phyloP scores from a whole-genome alignment of 2,888 invertebrate genomes.

The Athalia circularis region DNA sequence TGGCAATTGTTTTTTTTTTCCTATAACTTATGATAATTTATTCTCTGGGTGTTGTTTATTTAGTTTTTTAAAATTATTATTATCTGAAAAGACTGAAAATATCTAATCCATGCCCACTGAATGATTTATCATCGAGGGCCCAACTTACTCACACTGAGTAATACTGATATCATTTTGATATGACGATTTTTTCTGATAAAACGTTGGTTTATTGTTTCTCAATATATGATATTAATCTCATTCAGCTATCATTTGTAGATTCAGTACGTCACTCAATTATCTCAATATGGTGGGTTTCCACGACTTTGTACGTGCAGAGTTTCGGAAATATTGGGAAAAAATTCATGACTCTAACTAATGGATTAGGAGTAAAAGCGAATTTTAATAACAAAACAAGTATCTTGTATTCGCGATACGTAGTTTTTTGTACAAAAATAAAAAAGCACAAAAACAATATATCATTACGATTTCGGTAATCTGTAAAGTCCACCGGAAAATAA shows the following conservation, averaged over 20 bases:
- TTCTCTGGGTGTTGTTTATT: constrained; percentile 2
- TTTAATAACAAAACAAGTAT: no score
- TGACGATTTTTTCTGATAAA: constrained; percentile 41
- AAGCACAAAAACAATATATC: constrained; percentile 17
- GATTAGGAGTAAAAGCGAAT: no score
- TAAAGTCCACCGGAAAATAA: constrained; percentile 91
- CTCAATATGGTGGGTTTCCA: no score
- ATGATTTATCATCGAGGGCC: constrained; percentile 19
- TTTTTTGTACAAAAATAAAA: constrained; percentile 17
- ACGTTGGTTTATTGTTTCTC: constrained; percentile 28
- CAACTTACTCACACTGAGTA: constrained; percentile 26
- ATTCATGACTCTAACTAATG: no score
- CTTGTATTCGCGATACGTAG: no score
- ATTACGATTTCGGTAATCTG: constrained; percentile 85
- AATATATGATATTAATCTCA: neutral
- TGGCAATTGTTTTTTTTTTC: constrained; percentile 14
- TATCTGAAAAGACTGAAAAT: constrained; percentile 11
- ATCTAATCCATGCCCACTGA: constrained; percentile 43
- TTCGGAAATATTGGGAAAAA: no score
- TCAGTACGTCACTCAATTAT: neutral
- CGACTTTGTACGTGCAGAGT: no score
- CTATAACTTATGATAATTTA: no score
- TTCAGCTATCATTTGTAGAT: neutral
- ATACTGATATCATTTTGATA: constrained; percentile 36
- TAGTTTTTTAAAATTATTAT: neutral